phyloP scores from a whole-genome alignment of 92 coral and sea anemone genomes.

The Meandrina meandrites region DNA sequence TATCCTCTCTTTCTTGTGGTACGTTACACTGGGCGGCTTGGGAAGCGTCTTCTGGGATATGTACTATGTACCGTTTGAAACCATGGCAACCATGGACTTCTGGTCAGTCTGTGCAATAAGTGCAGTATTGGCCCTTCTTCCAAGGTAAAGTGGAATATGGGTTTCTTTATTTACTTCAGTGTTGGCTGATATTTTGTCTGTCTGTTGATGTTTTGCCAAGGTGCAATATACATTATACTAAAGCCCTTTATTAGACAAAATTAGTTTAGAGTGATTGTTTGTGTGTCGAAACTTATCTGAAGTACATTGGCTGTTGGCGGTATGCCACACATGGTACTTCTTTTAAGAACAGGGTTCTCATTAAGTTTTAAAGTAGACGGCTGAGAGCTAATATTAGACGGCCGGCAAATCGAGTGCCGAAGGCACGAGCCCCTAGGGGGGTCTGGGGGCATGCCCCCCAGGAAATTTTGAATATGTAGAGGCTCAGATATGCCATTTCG shows the following conservation, averaged over 20 bases:
- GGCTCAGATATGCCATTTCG: too few species aligned
- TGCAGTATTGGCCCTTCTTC: conserved; percentile 79
- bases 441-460: too few species aligned
- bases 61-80: conserved; percentile 81
- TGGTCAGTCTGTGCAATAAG: conserved; percentile 88
- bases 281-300: too few species aligned
- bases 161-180: background rate
- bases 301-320: background rate
- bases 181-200: background rate
- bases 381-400: too few species aligned
- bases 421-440: too few species aligned
- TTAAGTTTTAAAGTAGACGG: too few species aligned
- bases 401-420: too few species aligned
- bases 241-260: too few species aligned
- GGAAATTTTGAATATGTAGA: too few species aligned
- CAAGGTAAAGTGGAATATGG: conserved; percentile 66
- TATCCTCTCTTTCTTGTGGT: conserved; percentile 85
- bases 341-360: too few species aligned
- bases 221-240: background rate
- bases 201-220: background rate
- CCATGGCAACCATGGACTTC: conserved; percentile 88
- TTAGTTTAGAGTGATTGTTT: too few species aligned
- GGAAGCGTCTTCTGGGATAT: conserved; percentile 68
- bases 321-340: too few species aligned
- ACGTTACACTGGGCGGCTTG: conserved; percentile 53